Base-by-base conservation (phyloP, 2,113 vertebrate genomes). In the Tor tambroides region DNA sequence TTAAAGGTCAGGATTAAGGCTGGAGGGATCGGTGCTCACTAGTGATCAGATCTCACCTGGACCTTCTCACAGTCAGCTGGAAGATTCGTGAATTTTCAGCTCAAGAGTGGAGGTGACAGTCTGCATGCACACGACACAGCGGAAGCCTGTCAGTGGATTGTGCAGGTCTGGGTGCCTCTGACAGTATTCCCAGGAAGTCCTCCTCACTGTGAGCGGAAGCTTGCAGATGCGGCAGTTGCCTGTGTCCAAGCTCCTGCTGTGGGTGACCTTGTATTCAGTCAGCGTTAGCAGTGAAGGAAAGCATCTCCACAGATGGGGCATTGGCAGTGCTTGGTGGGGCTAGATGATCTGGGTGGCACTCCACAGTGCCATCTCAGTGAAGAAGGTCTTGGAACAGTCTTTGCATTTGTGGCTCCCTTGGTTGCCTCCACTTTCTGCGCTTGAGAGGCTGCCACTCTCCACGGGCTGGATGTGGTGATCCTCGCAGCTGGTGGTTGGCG, bases 291-390 rank as follows among this genome's bases (percentile, higher is more conserved):
- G 96, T 49, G 98, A 99, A 0, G 98, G 98, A 92, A 99, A 99
- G 61, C 98, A 95, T 99, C 98, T 0, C 98, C 98, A 63, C 98
- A 99, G 92, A 99, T 99, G 19, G 98, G 98, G 92, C 98, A 99
- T 98, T 99, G 99, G 89, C 99, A 99, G 93, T 99, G 98, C 92
- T 99, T 99, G 91, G 99, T 98, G 23, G 98, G 98, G 89, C 98
- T 87, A 99, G 94, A 95, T 99, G 98, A 76, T 99, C 94, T 99
- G 98, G 96, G 89, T 99, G 98, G n/a, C n/a, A n/a, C 85, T 99
- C 98, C 98, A 96, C 77, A 99, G 96, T 41, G 98, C 98, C 1
- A 96, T 94, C 92, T 99, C 98, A 1, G 98, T 99, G 94, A 99
- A 99, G 95, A 99, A 99, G 85, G 98, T 99, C 92, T 98, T 96